Percentiles rank a stretch among this genome's conserved stretches.
phyloP scores from a whole-genome alignment of 2,888 invertebrate genomes.

The Lacanobia oleracea region DNA sequence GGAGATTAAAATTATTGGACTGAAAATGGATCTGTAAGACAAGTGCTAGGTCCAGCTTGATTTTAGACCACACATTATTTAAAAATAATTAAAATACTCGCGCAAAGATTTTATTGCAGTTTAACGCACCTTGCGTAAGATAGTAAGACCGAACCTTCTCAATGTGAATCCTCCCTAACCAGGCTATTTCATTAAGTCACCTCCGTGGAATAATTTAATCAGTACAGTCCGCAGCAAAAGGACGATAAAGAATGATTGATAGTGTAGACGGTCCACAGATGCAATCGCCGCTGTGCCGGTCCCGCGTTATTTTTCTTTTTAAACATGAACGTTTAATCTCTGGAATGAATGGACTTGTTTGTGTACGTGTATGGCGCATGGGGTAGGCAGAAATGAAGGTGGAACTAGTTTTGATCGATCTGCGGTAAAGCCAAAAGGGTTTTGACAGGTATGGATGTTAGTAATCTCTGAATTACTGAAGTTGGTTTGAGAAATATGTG shows the following conservation, averaged over 20 bases:
- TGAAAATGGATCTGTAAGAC: neutral
- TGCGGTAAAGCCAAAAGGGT: conserved; percentile 54
- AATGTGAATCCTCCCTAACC: conserved; percentile 73
- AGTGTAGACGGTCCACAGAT: conserved; percentile 78
- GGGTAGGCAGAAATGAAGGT: conserved; percentile 55
- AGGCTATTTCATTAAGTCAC: conserved; percentile 87
- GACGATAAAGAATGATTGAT: conserved; percentile 89
- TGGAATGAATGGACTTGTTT: conserved; percentile 69
- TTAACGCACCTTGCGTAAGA: no score
- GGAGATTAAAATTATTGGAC: neutral
- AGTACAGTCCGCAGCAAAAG: conserved; percentile 86
- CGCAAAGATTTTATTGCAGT: neutral
- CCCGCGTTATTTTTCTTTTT: conserved; percentile 67
- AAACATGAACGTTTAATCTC: conserved; percentile 69
- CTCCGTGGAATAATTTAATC: conserved; percentile 88
- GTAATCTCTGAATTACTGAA: conserved; percentile 39
- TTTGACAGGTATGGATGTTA: conserved; percentile 55
- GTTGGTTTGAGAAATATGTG: conserved; percentile 17
- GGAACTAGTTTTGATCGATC: conserved; percentile 63
- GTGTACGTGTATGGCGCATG: conserved; percentile 61
- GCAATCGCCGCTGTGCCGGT: conserved; percentile 73
- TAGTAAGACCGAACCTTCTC: neutral
- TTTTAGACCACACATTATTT: no score
- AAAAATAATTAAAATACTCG: neutral
- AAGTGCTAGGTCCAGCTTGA: neutral